phyloP scores from a whole-genome alignment of 1,140 invertebrate genomes.

The Scaptomyza hsui region DNA sequence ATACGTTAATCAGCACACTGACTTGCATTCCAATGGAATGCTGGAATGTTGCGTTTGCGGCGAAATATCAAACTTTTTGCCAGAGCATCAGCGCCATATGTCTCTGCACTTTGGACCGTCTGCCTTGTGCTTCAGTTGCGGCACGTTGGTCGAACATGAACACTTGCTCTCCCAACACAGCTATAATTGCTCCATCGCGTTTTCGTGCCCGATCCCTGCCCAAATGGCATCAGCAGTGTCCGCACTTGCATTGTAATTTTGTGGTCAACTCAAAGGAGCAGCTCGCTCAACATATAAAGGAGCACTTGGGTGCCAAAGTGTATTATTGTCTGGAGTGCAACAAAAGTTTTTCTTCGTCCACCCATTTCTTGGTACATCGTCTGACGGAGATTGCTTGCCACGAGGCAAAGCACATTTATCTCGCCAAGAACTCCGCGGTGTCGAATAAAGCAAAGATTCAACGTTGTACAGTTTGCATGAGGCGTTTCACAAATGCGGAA shows the following conservation, averaged over 20 bases:
- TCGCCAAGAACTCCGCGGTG: neutral
- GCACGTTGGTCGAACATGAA: slow-evolving; percentile 29
- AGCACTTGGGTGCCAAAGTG: slow-evolving; percentile 15
- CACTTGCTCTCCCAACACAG: slow-evolving; percentile 32
- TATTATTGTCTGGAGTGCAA: slow-evolving; percentile 51
- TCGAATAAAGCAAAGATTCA: neutral
- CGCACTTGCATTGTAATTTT: slow-evolving; percentile 46
- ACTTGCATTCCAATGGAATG: slow-evolving; percentile 57
- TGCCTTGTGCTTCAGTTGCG: slow-evolving; percentile 52
- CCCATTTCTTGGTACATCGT: slow-evolving; percentile 42
- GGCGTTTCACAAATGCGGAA: slow-evolving; percentile 20
- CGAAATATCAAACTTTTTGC: slow-evolving; percentile 37
- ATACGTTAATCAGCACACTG: slow-evolving; percentile 50
- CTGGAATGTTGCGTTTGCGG: slow-evolving; percentile 62
- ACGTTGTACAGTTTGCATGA: slow-evolving; percentile 45
- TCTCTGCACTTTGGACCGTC: slow-evolving; percentile 43
- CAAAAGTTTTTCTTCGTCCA: slow-evolving; percentile 20
- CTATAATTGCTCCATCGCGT: slow-evolving; percentile 24
- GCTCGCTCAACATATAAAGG: slow-evolving; percentile 38
- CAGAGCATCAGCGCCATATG: slow-evolving; percentile 54
- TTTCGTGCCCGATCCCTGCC: neutral
- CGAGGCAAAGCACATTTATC: slow-evolving; percentile 15
- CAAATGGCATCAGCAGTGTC: slow-evolving; percentile 47
- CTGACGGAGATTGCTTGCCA: neutral
- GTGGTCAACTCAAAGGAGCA: slow-evolving; percentile 29